A percentile compares a stretch with the other conserved stretches of the same genome.
Evolutionary conservation across 2,113 vertebrate species (phyloP).

Genomic region (Tetrao urogallus): DNA sequence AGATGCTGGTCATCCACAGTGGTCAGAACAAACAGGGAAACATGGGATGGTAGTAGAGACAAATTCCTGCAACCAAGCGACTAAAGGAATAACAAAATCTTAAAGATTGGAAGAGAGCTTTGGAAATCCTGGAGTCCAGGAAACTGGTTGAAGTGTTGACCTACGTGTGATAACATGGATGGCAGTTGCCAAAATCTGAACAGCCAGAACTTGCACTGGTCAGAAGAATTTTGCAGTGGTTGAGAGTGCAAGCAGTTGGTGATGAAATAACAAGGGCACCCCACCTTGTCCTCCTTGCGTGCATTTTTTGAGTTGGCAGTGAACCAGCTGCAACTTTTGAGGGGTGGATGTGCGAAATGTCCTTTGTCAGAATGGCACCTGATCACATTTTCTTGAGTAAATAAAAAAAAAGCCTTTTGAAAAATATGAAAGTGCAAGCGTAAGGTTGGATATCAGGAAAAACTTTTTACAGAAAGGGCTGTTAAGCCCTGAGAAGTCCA

Average conservation of each 20-base stretch:
- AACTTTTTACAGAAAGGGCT: too few species aligned
- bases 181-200: background rate
- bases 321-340: background rate
- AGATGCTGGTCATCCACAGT: background rate
- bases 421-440: background rate
- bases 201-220: background rate
- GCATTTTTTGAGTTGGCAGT: background rate
- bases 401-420: background rate
- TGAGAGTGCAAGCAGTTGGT: background rate
- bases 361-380: background rate
- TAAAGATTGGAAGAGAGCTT: background rate
- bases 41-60: background rate
- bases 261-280: background rate
- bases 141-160: background rate
- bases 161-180: background rate
- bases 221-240: background rate
- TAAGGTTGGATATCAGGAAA: background rate
- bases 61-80: background rate
- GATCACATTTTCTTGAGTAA: background rate
- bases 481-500: background rate
- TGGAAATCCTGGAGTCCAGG: background rate
- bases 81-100: background rate
- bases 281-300: background rate
- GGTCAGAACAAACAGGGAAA: background rate
- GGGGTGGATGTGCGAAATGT: background rate